Evolutionary conservation across 2,113 vertebrate genomes (phyloP), one percentile per base, ranked within the genome.

Genomic region (Lontra canadensis): DNA sequence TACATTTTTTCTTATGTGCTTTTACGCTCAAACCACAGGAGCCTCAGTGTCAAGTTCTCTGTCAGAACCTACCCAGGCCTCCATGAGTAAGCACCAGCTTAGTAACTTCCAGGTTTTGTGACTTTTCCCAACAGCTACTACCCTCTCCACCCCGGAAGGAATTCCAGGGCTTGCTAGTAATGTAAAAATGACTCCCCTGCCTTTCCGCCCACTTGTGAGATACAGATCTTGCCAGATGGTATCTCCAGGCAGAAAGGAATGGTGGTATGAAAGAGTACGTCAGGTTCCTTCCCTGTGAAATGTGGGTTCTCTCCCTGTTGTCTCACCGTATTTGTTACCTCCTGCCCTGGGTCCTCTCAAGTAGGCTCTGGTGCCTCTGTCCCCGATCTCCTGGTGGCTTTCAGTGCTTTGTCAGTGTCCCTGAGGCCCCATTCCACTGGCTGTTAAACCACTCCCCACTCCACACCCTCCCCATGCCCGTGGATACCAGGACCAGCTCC

Each of bases 401-500:
- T 17, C 83, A 31, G 44, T 8, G 15, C 26, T 15, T 59, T 39
- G 17, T 15, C 34, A 20, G 13, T 6, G 1, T 49, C 26, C 3
- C 49, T 4, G 3, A 49, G 44, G 59, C 44, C 36, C 29, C 52
- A 1, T 25, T 14, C 44, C 39, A 0, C 14, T 13, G 44, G 87
- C 12, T 1, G 0, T 29, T 47, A 96, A 55, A 17, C 63, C 63
- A 67, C 82, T 88, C 20, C 36, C 47, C 4, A 14, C 21, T 8
- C 52, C 1, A 0, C 1, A 29, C 31, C 11, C 23, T 36, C 49
- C 49, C 0, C 31, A 55, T 69, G 39, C 49, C 65, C 29, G 2
- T 83, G 4, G 14, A 25, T 25, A 3, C 61, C 0, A 1, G 42
- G 39, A 55, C n/a, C 84, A 47, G 7, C 20, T 21, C 55, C 36